phyloP scores from a whole-genome alignment of 2,888 invertebrate species.

The Caenorhabditis sp. region DNA sequence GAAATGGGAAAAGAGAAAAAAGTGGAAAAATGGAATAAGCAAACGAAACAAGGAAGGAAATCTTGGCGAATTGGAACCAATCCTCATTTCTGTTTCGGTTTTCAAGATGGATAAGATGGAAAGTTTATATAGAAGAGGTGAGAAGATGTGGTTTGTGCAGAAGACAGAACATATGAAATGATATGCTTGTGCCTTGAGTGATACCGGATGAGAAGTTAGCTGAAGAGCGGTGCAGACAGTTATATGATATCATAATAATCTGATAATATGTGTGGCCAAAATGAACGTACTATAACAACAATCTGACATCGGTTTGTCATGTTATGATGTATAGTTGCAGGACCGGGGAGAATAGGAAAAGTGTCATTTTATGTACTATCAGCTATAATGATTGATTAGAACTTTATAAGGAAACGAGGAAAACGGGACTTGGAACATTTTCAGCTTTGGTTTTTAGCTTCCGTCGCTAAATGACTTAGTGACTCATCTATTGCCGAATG shows the following conservation, averaged over 20 bases:
- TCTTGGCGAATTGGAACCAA: not conserved
- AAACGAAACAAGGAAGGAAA: slow-evolving; percentile 9
- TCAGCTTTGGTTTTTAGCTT: slow-evolving; percentile 22
- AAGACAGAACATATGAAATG: slow-evolving; percentile 50
- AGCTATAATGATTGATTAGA: slow-evolving; percentile 1
- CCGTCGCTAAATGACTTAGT: slow-evolving; percentile 6
- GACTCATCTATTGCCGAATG: slow-evolving; percentile 23
- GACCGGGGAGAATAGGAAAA: slow-evolving; percentile 6
- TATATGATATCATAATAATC: not conserved
- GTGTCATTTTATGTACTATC: slow-evolving; percentile 4
- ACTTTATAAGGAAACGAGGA: not conserved
- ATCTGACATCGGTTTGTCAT: slow-evolving; percentile 12
- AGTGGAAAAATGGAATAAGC: not conserved
- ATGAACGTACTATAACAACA: slow-evolving; percentile 27
- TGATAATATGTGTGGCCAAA: slow-evolving; percentile 30
- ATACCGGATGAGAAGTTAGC: slow-evolving; percentile 27
- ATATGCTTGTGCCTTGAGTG: slow-evolving; percentile 47
- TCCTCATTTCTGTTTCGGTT: not conserved
- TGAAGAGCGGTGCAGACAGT: slow-evolving; percentile 18
- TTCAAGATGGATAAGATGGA: not conserved
- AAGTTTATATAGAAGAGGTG: slow-evolving; percentile 12
- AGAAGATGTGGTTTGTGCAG: slow-evolving; percentile 27
- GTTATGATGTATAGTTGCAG: not conserved
- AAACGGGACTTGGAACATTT: slow-evolving; percentile 10
- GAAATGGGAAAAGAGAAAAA: slow-evolving; percentile 8